Percentiles rank a stretch among this genome's conserved stretches.
Conservation (phyloP, 2,113 vertebrate genomes). For the Mystacornis crossleyi region DNA sequence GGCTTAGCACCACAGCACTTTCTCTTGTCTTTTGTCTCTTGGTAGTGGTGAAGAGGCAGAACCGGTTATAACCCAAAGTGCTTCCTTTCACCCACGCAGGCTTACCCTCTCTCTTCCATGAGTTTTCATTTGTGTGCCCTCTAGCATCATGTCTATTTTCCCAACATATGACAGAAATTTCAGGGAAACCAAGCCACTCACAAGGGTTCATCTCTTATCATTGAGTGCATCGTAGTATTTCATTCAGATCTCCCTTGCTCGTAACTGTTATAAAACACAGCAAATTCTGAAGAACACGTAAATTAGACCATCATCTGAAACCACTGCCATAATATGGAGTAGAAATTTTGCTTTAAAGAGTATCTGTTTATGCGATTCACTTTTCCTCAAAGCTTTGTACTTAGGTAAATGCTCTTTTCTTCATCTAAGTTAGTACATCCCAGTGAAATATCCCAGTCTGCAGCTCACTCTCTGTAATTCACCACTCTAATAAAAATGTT, state of each 20-base stretch:
- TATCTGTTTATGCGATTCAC: neutral
- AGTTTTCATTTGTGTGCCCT: neutral
- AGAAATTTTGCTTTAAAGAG: slow-evolving; percentile 12
- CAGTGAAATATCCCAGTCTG: neutral
- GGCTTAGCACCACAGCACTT: neutral
- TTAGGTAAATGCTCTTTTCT: slow-evolving; percentile 16
- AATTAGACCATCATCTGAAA: neutral
- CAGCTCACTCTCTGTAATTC: slow-evolving; percentile 28
- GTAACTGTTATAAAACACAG: neutral
- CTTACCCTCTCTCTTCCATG: neutral
- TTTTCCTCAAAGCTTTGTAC: slow-evolving; percentile 16
- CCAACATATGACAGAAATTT: neutral
- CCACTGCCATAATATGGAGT: neutral
- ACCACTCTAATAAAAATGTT: slow-evolving; percentile 20
- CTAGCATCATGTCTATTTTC: neutral
- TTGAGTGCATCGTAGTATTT: neutral
- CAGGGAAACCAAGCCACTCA: neutral
- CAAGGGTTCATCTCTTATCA: neutral
- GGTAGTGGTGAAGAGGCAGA: neutral
- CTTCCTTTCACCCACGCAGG: neutral
- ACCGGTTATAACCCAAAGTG: neutral
- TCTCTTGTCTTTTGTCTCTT: neutral
- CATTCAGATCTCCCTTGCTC: neutral
- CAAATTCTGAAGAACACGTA: neutral
- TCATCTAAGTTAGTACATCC: neutral